Evolutionary conservation across 2,888 invertebrate genomes (phyloP), one percentile per base, ranked within the genome.

Genomic region (Dynastes tityus): DNA sequence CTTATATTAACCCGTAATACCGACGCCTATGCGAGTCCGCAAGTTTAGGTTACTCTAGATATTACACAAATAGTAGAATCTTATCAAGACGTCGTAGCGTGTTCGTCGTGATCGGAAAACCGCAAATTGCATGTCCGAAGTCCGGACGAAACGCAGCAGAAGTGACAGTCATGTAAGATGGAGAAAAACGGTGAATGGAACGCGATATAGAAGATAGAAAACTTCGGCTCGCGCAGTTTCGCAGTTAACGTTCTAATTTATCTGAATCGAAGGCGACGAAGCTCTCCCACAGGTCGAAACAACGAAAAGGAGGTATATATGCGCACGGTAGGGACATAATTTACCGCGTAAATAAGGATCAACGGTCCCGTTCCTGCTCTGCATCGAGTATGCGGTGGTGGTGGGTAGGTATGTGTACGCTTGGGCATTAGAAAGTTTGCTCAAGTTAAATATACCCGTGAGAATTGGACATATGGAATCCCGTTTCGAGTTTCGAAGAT

Each of bases 51-150:
- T 16, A 16, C 16, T 16, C 16, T 16, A 16, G 16, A 16, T 16
- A 16, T 16, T 16, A 16, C 65, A 65, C 53, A 76, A 65, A 76
- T 76, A 65, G 76, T 51, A 64, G 49, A 65, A 76, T 65, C 76
- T 76, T 76, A 65, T 65, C 76, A 76, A 45, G 75, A 61, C 75
- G 75, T 29, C 63, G 75, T 75, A 61, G 64, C 76, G 29, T 58
- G 76, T 64, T 76, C 76, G 63, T n/a, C 63, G 64, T 51, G 76
- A 65, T 76, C 65, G 55, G 55, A 55, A 55, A 55, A 55, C 27
- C 27, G 55, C 55, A 55, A 16, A 55, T 55, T 55, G 55, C 55
- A 55, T 55, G 55, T 55, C 13, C 53, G 53, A 13, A 53, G 5
- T 5, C 9, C 55, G 55, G 27, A 16, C 8, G 55, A 8, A 55